These are phyloP conservation scores for Xestia ashworthii DNA, from an alignment of 2,888 invertebrate species.

Conservation along the genomic window DNA sequence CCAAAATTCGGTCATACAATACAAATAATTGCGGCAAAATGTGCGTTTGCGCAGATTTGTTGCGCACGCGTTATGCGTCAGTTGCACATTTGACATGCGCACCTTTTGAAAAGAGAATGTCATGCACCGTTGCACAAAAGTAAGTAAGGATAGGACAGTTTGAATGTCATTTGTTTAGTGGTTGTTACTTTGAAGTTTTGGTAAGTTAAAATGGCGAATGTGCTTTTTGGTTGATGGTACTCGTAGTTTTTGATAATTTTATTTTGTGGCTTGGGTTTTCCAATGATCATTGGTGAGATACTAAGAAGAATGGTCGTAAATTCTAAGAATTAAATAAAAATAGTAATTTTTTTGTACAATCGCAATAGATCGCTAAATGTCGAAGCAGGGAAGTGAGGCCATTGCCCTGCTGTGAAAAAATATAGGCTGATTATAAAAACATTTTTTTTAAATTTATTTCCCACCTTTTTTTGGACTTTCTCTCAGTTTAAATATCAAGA, in stretches of 20 bases:
- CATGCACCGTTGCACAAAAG: constrained; percentile 76
- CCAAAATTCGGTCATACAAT: constrained; percentile 46
- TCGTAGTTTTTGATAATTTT: neutral
- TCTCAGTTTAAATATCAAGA: neutral
- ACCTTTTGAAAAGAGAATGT: constrained; percentile 65
- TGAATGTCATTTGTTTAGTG: constrained; percentile 45
- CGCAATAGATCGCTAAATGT: no score
- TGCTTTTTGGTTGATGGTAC: neutral
- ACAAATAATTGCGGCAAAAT: constrained; percentile 67
- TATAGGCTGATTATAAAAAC: no score
- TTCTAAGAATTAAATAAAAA: neutral
- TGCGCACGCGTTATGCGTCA: constrained; percentile 69
- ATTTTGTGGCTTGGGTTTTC: neutral
- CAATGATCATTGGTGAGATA: neutral
- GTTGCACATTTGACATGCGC: constrained; percentile 73
- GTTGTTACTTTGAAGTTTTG: constrained; percentile 35
- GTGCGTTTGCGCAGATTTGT: constrained; percentile 70
- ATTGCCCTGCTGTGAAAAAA: no score
- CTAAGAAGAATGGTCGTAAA: neutral
- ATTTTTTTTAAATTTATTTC: neutral
- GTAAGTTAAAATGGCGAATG: constrained; percentile 61
- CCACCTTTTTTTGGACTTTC: no score
- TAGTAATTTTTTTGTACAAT: no score
- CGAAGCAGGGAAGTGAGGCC: no score
- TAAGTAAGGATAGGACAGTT: constrained; percentile 50